Evolutionary conservation across 2,113 vertebrate genomes (phyloP).

Genomic region (Forbesichthys papilliferus): DNA sequence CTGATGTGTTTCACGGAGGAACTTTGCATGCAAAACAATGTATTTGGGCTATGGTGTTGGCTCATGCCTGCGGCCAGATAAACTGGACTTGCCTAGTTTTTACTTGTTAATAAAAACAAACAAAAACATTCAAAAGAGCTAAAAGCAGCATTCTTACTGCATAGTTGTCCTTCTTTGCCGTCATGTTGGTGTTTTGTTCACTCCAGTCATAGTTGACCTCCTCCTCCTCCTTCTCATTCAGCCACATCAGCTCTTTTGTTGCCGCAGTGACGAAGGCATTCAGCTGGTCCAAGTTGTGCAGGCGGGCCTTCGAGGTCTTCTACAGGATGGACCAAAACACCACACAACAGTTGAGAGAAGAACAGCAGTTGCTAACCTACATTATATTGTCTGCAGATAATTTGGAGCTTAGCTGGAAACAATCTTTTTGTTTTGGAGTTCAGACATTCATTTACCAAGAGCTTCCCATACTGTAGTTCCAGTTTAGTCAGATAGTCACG

Average conservation of each 20-base stretch:
- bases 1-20: no score
- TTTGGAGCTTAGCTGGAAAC: background rate
- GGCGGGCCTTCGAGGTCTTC: conserved; percentile 85
- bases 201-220: conserved; percentile 95
- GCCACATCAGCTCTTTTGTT: conserved; percentile 95
- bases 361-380: background rate
- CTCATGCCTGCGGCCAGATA: no score
- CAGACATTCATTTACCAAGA: conserved; percentile 79
- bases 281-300: conserved; percentile 84
- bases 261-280: conserved; percentile 84
- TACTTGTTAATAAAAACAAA: background rate
- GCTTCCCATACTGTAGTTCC: conserved; percentile 86
- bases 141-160: conserved; percentile 74
- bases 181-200: conserved; percentile 87
- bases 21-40: no score
- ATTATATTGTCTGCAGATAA: background rate
- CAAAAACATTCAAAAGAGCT: background rate
- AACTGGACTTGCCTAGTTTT: no score
- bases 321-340: conserved; percentile 40
- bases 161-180: conserved; percentile 90
- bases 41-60: no score
- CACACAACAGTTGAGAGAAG: background rate
- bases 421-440: background rate
- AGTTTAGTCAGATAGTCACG: conserved; percentile 86
- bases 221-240: conserved; percentile 93